These are phyloP conservation scores for Anniella stebbinsi DNA, from an alignment of 2,797 vertebrate genomes.

Conservation along the genomic window DNA sequence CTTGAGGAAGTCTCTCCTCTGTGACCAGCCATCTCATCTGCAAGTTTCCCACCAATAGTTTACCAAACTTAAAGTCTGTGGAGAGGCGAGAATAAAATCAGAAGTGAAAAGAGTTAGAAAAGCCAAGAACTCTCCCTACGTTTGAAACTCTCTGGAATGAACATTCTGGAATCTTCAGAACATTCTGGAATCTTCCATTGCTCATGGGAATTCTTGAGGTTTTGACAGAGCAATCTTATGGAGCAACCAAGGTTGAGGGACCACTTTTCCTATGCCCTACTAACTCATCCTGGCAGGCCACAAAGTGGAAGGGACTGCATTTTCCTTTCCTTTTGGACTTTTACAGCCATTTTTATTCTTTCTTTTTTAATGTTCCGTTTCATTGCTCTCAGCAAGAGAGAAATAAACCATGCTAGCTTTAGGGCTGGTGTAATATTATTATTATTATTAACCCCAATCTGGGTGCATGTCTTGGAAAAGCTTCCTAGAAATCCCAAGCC, in stretches of 20 bases:
- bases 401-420: background rate
- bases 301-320: background rate
- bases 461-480: no score
- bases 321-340: background rate
- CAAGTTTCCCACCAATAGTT: no score
- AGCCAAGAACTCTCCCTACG: no score
- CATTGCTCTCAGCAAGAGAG: background rate
- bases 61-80: no score
- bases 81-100: no score
- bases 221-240: background rate
- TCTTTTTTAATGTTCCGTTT: no score
- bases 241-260: background rate
- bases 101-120: no score
- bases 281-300: background rate
- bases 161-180: background rate
- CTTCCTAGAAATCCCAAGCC: no score
- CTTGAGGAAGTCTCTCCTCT: no score
- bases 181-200: background rate
- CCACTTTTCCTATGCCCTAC: background rate
- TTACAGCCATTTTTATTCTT: background rate
- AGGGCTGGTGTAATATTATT: background rate
- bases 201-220: background rate
- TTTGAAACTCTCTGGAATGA: background rate
- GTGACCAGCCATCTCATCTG: no score
- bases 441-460: no score